These are phyloP conservation scores for Phasia obesa DNA, from an alignment of 2,888 invertebrate genomes.

Conservation along the genomic window DNA sequence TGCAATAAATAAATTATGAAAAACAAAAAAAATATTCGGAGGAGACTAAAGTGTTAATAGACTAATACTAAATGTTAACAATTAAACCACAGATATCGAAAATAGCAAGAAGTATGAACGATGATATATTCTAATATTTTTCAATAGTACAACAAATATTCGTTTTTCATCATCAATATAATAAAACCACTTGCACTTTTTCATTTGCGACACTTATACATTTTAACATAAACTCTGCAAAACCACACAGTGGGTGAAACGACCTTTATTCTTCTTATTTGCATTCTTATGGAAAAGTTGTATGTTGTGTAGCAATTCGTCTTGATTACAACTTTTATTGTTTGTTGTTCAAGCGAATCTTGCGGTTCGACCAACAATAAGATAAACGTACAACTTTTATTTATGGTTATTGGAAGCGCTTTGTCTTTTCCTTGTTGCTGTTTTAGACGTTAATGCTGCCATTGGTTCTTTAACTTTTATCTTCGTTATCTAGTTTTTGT, in stretches of 20 bases:
- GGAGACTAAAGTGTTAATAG: too few species aligned
- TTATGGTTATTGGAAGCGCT: slow-evolving; percentile 34
- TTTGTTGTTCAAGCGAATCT: slow-evolving; percentile 49
- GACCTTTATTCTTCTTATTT: slow-evolving; percentile 11
- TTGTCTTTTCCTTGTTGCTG: slow-evolving; percentile 22
- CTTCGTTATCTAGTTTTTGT: slow-evolving; percentile 47
- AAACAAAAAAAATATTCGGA: too few species aligned
- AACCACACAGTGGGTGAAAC: slow-evolving; percentile 65
- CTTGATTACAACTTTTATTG: slow-evolving; percentile 64
- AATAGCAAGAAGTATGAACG: too few species aligned
- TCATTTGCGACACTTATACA: neutral
- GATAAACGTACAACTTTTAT: slow-evolving; percentile 35
- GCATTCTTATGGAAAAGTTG: slow-evolving; percentile 2
- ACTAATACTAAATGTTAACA: too few species aligned
- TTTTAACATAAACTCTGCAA: slow-evolving; percentile 3
- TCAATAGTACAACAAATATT: neutral
- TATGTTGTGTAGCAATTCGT: slow-evolving; percentile 22
- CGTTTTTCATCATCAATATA: neutral
- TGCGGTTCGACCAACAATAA: slow-evolving; percentile 50
- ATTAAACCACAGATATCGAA: too few species aligned
- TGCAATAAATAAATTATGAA: too few species aligned
- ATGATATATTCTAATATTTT: too few species aligned
- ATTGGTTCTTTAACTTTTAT: neutral
- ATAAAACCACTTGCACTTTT: slow-evolving; percentile 25
- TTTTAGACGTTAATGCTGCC: slow-evolving; percentile 1